Conservation (phyloP, 2,888 invertebrate species). For the Ommatoiulus sabulosus region DNA sequence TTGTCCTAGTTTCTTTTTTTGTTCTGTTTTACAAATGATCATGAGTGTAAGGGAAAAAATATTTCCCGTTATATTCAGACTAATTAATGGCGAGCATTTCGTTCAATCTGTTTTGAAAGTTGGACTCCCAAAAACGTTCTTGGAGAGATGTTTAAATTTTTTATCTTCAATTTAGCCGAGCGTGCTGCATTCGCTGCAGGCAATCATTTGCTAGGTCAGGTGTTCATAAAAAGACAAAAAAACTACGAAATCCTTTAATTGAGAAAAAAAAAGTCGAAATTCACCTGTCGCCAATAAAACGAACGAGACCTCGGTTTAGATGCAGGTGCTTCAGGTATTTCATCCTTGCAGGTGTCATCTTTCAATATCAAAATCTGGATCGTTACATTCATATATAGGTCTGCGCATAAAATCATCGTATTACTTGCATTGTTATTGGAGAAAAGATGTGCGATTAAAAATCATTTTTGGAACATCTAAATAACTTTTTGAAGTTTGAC, state of each 20-base stretch:
- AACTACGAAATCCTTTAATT: conserved; percentile 7
- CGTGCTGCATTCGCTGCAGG: neutral
- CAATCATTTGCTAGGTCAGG: conserved; percentile 41
- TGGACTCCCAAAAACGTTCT: neutral
- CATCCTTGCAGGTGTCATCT: neutral
- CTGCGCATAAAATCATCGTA: neutral
- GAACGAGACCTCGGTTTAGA: neutral
- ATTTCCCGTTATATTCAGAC: conserved; percentile 20
- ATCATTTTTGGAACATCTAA: neutral
- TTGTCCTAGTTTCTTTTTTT: conserved; percentile 9
- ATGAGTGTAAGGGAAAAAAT: neutral
- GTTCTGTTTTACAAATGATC: neutral
- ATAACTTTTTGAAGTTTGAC: neutral
- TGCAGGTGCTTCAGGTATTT: conserved; percentile 7
- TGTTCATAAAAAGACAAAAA: conserved; percentile 5
- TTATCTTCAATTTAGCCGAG: conserved; percentile 39
- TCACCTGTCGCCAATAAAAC: conserved; percentile 41
- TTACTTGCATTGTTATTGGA: neutral
- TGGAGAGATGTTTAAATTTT: conserved; percentile 5
- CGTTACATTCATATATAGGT: neutral
- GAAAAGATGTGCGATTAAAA: neutral
- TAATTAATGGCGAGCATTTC: conserved; percentile 30
- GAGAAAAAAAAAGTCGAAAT: conserved; percentile 25
- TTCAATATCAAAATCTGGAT: conserved; percentile 25
- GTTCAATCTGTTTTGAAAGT: conserved; percentile 16